Base-by-base conservation (phyloP, 2,797 vertebrate species). In the Sebastiscus tertius region DNA sequence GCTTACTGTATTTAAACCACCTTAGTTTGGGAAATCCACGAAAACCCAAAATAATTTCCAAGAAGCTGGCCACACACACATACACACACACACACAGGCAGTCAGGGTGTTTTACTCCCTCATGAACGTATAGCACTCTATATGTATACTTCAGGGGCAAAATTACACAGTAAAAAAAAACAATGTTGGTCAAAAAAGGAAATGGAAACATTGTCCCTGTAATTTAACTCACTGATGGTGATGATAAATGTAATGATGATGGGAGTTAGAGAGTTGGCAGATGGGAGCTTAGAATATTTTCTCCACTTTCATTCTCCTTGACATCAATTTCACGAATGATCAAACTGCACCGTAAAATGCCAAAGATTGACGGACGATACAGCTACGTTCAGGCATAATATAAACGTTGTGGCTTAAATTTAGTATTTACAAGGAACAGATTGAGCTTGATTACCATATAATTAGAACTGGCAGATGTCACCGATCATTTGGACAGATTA, bases 91-190 rank as follows among this genome's bases (percentile, higher is more conserved):
- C 16, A 36, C 31, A 62, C 60, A 62, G 39, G 56, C 72, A 52
- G 61, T 63, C 49, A 55, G 75, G 64, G 56, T 87, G 74, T 81
- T 88, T 89, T 24, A 83, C 72, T 77, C 68, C 66, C 62, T 71
- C 64, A 71, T 82, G 72, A 81, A 76, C 59, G 27, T 84, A 84
- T 55, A 61, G 77, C 67, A 72, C 61, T 76, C 74, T 78, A 60
- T 46, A 87, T 88, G 79, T 86, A 82, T 85, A 82, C 81, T 82
- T 89, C 75, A 80, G 5, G 14, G 77, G 79, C 82, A 88, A 93
- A 94, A 94, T 94, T 90, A 94, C 69, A 94, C 81, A 86, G 85
- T 88, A 70, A 87, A 87, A 93, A 76, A 87, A 85, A 87, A 84
- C 89, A 90, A 81, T 71, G 75, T 83, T 87, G 90, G 91, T 89